phyloP scores from a whole-genome alignment of 2,797 vertebrate species.

The Clarias laeviceps region DNA sequence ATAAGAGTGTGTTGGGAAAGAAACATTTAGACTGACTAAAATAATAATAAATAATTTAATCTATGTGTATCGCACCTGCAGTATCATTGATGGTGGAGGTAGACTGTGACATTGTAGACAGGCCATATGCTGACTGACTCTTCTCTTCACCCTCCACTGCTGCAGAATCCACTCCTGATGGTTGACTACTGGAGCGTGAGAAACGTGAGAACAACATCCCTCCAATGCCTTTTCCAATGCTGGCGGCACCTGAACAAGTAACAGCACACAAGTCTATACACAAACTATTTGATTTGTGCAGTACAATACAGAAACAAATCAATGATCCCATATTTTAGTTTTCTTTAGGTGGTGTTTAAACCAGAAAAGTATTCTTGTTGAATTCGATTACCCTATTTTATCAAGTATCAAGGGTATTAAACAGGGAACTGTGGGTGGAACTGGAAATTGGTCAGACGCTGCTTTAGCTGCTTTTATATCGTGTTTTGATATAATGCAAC shows the following conservation, averaged over 20 bases:
- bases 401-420: neutral
- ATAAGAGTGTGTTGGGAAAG: neutral
- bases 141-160: conserved; percentile 76
- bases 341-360: neutral
- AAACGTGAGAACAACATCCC: conserved; percentile 96
- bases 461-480: too few species aligned
- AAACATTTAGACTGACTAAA: neutral
- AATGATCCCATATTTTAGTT: neutral
- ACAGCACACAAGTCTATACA: neutral
- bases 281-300: neutral
- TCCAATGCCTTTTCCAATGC: conserved; percentile 94
- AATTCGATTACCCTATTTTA: neutral
- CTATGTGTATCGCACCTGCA: conserved; percentile 76
- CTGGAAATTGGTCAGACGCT: neutral
- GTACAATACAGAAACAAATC: neutral
- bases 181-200: conserved; percentile 83
- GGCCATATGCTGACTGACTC: conserved; percentile 73
- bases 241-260: conserved; percentile 84
- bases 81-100: conserved; percentile 83
- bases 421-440: neutral
- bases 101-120: conserved; percentile 73
- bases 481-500: neutral
- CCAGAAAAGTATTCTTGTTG: neutral
- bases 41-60: neutral
- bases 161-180: conserved; percentile 73